Evolutionary conservation across 1,140 invertebrate species (phyloP).

Genomic region (Nylanderia fulva): DNA sequence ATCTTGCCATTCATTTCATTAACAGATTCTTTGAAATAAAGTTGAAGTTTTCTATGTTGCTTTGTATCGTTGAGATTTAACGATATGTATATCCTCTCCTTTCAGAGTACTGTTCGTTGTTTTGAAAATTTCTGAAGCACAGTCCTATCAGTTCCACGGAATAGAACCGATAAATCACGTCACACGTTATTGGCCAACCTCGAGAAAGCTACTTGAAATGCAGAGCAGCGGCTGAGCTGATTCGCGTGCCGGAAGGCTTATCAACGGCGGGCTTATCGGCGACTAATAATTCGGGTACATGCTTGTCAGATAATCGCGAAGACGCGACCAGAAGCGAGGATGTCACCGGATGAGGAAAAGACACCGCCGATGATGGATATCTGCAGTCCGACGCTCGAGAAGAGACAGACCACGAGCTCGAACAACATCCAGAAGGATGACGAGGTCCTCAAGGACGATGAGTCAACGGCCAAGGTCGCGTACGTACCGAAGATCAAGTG

Average conservation of each 20-base stretch:
- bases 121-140: neutral
- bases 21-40: neutral
- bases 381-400: constrained; percentile 3
- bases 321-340: neutral
- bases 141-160: neutral
- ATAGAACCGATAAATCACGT: neutral
- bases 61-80: neutral
- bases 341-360: constrained; percentile 71
- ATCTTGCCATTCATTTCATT: neutral
- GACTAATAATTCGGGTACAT: neutral
- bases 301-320: neutral
- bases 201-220: constrained; percentile 17
- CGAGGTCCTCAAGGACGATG: constrained; percentile 5
- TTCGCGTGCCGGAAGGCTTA: neutral
- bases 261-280: neutral
- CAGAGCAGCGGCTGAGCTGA: neutral
- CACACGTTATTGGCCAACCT: neutral
- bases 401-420: neutral
- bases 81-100: neutral
- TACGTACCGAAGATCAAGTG: constrained; percentile 89
- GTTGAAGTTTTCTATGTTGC: neutral
- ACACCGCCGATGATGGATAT: constrained; percentile 47
- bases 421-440: neutral
- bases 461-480: constrained; percentile 79
- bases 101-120: neutral